Conservation (phyloP, 2,113 vertebrate species). For the Thunnus maccoyii region DNA sequence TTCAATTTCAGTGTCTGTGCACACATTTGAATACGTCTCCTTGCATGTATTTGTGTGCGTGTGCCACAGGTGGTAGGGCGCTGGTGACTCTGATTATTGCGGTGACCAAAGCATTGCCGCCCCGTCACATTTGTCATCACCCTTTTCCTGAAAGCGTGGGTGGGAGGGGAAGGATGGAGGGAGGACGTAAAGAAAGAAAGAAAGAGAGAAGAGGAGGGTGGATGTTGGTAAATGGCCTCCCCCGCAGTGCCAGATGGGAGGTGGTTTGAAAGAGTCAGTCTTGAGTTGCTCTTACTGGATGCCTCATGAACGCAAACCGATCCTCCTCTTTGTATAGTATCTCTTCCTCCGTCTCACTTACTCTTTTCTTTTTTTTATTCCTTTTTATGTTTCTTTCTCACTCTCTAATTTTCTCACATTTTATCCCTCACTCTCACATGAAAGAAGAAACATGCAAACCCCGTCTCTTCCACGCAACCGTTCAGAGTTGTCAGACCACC, state of each 20-base stretch:
- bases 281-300: slow-evolving; percentile 45
- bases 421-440: slow-evolving; percentile 11
- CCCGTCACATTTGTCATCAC: slow-evolving; percentile 69
- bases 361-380: neutral
- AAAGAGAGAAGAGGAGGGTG: slow-evolving; percentile 45
- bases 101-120: slow-evolving; percentile 73
- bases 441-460: neutral
- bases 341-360: slow-evolving; percentile 25
- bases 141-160: slow-evolving; percentile 75
- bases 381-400: neutral
- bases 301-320: slow-evolving; percentile 61
- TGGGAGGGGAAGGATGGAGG: slow-evolving; percentile 62
- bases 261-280: slow-evolving; percentile 60
- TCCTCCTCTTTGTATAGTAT: slow-evolving; percentile 48
- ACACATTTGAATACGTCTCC: slow-evolving; percentile 39
- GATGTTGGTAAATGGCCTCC: slow-evolving; percentile 70
- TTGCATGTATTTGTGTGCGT: slow-evolving; percentile 10
- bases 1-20: slow-evolving; percentile 70
- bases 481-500: slow-evolving; percentile 54
- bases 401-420: slow-evolving; percentile 27
- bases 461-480: slow-evolving; percentile 8
- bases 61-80: slow-evolving; percentile 68
- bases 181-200: slow-evolving; percentile 47
- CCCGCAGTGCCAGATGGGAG: slow-evolving; percentile 80
- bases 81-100: slow-evolving; percentile 70